Evolutionary conservation across 1,140 invertebrate genomes (phyloP), one percentile per base, ranked within the genome.

Genomic region (Bombus ignitus): DNA sequence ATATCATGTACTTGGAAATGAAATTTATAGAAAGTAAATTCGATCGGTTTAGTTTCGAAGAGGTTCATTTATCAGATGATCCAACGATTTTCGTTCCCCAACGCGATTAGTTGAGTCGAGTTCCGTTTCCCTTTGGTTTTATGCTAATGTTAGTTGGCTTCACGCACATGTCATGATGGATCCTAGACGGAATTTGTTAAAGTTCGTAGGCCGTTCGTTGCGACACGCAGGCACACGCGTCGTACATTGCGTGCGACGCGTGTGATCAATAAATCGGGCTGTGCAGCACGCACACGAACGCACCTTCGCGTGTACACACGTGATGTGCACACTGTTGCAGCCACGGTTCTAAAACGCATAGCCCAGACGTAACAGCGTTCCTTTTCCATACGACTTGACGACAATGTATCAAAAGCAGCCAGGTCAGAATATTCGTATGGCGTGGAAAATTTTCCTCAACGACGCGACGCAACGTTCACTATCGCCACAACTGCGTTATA

Each of bases 241-340:
- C n/a, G 28, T 89, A 86, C 92, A 92, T 89, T 93, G 93, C 92
- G 92, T 93, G 90, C 92, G 92, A 93, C 92, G 92, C 92, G 92
- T 93, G 94, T 93, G 94, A 95, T 95, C 94, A 94, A 95, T 95
- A 95, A 95, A 94, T 94, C 93, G 93, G 91, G 87, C 88, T 91
- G 91, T 92, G 93, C 91, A 93, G 85, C 88, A 88, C 90, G 72
- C 70, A 83, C 84, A 92, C 89, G 68, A 71, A 81, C 86, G 86
- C 89, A 87, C 73, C 87, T 88, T 44, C 72, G 89, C 86, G 83
- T 88, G 88, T 84, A 88, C 85, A 78, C 88, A 84, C 87, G 83
- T 90, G 76, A 73, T 78, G 42, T 82, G 83, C 78, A 92, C 82
- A 88, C 74, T 62, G 74, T 22, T 65, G 42, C 39, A 53, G 42